Conservation (phyloP, 2,113 vertebrate genomes). For the Myocastor coypus region DNA sequence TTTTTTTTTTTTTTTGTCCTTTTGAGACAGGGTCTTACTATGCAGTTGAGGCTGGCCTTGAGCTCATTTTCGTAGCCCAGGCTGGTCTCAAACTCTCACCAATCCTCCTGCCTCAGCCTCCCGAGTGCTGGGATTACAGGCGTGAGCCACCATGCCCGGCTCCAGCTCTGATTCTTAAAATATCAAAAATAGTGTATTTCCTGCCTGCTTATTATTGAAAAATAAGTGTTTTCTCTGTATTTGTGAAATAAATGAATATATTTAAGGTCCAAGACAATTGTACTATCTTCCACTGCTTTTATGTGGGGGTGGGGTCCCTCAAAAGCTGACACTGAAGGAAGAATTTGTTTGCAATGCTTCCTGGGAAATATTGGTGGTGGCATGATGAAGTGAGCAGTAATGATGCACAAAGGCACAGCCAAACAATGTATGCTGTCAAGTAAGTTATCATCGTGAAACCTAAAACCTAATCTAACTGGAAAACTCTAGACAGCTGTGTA, state of each 20-base stretch:
- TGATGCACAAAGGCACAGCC: background rate
- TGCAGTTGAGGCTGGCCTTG: too few relatives aligned
- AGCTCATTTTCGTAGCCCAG: too few relatives aligned
- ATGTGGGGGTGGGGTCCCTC: background rate
- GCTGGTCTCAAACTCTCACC: too few relatives aligned
- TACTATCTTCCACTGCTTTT: background rate
- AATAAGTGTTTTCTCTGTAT: background rate
- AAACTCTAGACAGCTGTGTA: background rate
- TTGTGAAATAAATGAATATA: conserved; percentile 11
- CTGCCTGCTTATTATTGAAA: background rate
- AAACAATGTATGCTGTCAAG: background rate
- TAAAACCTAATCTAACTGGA: background rate
- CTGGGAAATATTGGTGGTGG: background rate
- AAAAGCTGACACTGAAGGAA: background rate
- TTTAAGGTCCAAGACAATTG: conserved; percentile 1
- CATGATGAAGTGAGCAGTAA: background rate
- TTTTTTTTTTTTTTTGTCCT: too few relatives aligned
- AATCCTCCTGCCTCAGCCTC: too few relatives aligned
- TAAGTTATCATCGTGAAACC: background rate
- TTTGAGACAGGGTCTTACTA: too few relatives aligned
- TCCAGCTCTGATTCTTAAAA: conserved; percentile 9
- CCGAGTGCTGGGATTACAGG: too few relatives aligned
- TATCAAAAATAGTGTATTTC: background rate
- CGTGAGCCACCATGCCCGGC: too few relatives aligned
- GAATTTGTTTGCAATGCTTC: background rate